Base-by-base conservation (phyloP, 2,113 vertebrate species). In the Takifugu bimaculatus region DNA sequence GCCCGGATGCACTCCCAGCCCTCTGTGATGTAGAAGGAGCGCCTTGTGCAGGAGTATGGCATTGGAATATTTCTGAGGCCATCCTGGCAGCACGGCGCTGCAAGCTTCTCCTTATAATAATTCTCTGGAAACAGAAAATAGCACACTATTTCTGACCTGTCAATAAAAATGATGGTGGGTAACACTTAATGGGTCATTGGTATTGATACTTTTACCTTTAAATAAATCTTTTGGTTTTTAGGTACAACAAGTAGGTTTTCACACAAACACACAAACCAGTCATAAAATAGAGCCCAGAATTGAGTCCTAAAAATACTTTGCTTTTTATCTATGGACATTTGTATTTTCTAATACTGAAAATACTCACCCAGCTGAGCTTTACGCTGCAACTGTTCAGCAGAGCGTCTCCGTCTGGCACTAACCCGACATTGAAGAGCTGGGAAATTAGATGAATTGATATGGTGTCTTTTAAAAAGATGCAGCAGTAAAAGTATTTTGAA, bases 31-130 rank as follows among this genome's bases (percentile, higher is more conserved):
- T 92, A 95, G 52, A 57, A 61, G 0, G 79, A 76, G 44, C 95
- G 82, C 0, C 68, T 77, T 4, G 87, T 82, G 2, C 96, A 98
- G 1, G 86, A 66, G 83, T 93, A 93, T 0, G 63, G 75, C 96
- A 96, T 97, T 4, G 83, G 92, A 65, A 94, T 93, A 0, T 92
- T 90, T 15, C 80, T 74, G 82, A 96, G 94, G 3, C 96, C 94
- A 0, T 94, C 93, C 71, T 85, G 82, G 0, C 96, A 98, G 77
- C 96, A 45, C 75, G 92, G 0, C 72, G 81, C 29, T 88, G 67
- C 7, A n/a, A 15, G 15, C 65, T 68, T 65, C 57, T 91, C 85
- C 1, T 57, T 29, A 83, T 92, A 95, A 57, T 90, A 65, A 0
- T 78, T 83, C 49, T 65, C 96, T 96, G 84, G 4, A 14, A 39